phyloP scores from a whole-genome alignment of 2,888 invertebrate genomes.

The Habrosyne pyritoides region DNA sequence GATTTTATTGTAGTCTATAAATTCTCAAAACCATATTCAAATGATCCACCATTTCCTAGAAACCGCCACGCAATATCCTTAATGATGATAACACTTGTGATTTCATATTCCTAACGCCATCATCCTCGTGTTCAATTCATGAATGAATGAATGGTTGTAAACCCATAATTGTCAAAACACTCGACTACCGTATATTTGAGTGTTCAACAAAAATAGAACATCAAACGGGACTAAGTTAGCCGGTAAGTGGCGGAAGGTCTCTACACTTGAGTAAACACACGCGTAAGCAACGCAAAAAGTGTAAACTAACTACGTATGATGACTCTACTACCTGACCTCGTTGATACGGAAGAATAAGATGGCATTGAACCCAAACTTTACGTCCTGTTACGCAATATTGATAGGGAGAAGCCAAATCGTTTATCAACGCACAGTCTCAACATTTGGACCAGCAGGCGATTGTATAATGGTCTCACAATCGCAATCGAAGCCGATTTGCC shows the following conservation, averaged over 20 bases:
- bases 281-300: neutral
- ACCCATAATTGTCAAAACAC: neutral
- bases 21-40: too few relatives aligned
- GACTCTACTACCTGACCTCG: neutral
- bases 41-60: neutral
- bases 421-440: too few relatives aligned
- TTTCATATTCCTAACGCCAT: neutral
- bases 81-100: neutral
- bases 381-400: too few relatives aligned
- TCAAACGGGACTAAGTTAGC: neutral
- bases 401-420: too few relatives aligned
- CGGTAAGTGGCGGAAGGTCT: slow-evolving; percentile 4
- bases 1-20: too few relatives aligned
- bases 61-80: neutral
- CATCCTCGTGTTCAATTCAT: neutral
- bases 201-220: neutral
- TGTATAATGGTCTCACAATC: too few relatives aligned
- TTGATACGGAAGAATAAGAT: neutral
- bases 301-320: neutral
- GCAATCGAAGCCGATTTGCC: too few relatives aligned
- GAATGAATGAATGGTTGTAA: neutral
- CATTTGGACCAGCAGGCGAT: too few relatives aligned
- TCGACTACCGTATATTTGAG: neutral
- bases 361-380: neutral
- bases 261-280: slow-evolving; percentile 11